Evolutionary conservation across 2,113 vertebrate genomes (phyloP).

Genomic region (Neodontobutis hainanensis): DNA sequence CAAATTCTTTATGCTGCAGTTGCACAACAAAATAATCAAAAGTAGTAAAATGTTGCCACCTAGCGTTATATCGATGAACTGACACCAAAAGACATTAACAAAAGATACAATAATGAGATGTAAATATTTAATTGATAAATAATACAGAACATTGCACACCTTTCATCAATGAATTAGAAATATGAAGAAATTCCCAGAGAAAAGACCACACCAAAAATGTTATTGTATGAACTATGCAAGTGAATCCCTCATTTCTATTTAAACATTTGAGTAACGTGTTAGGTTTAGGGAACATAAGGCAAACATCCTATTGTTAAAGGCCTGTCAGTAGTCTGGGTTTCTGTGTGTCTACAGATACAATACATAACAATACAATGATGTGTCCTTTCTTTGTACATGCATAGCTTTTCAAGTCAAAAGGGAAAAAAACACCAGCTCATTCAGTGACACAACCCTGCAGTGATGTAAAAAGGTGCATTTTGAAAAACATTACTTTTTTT

Average conservation of each 20-base stretch:
- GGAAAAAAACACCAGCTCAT: too few species aligned
- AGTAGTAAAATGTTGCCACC: conserved; percentile 39
- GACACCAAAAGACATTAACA: not conserved
- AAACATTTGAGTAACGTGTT: not conserved
- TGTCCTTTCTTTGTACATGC: not conserved
- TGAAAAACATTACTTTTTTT: too few species aligned
- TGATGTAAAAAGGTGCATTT: too few species aligned
- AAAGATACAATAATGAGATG: not conserved
- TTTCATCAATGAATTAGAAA: not conserved
- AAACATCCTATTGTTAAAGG: too few species aligned
- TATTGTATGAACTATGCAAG: not conserved
- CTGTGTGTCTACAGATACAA: not conserved
- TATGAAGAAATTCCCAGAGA: not conserved
- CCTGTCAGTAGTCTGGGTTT: too few species aligned
- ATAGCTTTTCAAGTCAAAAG: not conserved
- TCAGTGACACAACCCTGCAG: not conserved
- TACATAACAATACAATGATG: not conserved
- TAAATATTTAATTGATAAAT: conserved; percentile 5
- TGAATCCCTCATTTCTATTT: not conserved
- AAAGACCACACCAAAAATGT: not conserved
- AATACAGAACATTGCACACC: not conserved
- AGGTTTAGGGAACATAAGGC: not conserved
- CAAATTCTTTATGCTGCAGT: not conserved
- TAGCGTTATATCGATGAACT: conserved; percentile 25
- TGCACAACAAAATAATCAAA: not conserved